Evolutionary conservation across 2,888 invertebrate species (phyloP).

Genomic region (Clanis bilineata): DNA sequence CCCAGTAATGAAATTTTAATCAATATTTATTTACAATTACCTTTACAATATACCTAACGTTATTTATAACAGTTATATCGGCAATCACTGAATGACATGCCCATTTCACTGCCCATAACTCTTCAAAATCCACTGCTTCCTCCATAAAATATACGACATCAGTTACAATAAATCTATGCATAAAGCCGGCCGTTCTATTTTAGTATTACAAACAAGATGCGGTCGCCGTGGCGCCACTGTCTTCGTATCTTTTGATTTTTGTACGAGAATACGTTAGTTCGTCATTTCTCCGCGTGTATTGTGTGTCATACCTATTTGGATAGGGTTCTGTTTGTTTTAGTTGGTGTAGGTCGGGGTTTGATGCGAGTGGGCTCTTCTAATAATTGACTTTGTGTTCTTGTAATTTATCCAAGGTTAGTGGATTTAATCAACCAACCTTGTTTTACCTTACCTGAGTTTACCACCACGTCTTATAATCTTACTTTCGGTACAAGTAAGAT

Average conservation of each 20-base stretch:
- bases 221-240: not conserved
- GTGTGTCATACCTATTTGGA: not conserved
- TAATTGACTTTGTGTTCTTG: not conserved
- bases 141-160: not conserved
- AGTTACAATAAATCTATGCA: not conserved
- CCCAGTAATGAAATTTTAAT: too few relatives aligned
- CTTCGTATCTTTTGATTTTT: not conserved
- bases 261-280: not conserved
- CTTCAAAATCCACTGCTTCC: not conserved
- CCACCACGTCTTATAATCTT: too few relatives aligned
- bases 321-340: not conserved
- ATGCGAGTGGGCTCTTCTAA: not conserved
- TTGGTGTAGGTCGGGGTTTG: conserved; percentile 3
- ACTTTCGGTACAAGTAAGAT: too few relatives aligned
- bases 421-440: too few relatives aligned
- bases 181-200: not conserved
- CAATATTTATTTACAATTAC: too few relatives aligned
- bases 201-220: not conserved
- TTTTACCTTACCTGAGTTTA: too few relatives aligned
- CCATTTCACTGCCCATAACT: not conserved
- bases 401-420: too few relatives aligned
- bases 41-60: too few relatives aligned
- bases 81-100: not conserved
- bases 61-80: not conserved
- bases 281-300: not conserved